Evolutionary conservation across 1,140 invertebrate genomes (phyloP), one percentile per base, ranked within the genome.

Genomic region (Eriosoma lanigerum): DNA sequence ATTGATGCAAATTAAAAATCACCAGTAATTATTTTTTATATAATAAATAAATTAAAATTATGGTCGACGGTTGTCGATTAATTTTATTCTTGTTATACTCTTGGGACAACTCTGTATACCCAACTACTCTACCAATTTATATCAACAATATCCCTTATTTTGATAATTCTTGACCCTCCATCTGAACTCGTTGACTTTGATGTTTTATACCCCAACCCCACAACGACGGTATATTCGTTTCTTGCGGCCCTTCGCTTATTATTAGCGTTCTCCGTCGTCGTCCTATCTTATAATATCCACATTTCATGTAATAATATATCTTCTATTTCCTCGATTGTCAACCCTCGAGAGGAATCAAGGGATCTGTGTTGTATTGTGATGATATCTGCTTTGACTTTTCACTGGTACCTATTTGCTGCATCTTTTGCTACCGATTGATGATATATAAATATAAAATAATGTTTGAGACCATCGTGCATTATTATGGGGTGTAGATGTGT

Each of bases 401-500:
- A 26, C 10, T 38, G 32, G 26, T 26, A 0, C 3, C 5, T n/a
- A 48, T 38, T 4, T 4, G 8, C 24, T 10, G 12, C n/a, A n/a
- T 60, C 12, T 24, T 8, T n/a, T n/a, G n/a, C n/a, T 10, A 52
- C 52, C 58, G 73, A 76, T 76, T 76, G 73, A 76, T 76, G 73
- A n/a, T 50, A 76, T 50, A 76, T 44, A 75, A 32, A 9, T 38
- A 75, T 26, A 26, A n/a, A n/a, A n/a, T n/a, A n/a, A n/a, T n/a
- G n/a, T n/a, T n/a, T n/a, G n/a, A n/a, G n/a, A n/a, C n/a, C n/a
- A n/a, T n/a, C n/a, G n/a, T n/a, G n/a, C n/a, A n/a, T n/a, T n/a
- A n/a, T n/a, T n/a, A n/a, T n/a, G n/a, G n/a, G n/a, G n/a, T n/a
- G n/a, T n/a, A n/a, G n/a, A n/a, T n/a, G n/a, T n/a, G n/a, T n/a